Conservation (phyloP, 2,113 vertebrate genomes). For the Rhea pennata region DNA sequence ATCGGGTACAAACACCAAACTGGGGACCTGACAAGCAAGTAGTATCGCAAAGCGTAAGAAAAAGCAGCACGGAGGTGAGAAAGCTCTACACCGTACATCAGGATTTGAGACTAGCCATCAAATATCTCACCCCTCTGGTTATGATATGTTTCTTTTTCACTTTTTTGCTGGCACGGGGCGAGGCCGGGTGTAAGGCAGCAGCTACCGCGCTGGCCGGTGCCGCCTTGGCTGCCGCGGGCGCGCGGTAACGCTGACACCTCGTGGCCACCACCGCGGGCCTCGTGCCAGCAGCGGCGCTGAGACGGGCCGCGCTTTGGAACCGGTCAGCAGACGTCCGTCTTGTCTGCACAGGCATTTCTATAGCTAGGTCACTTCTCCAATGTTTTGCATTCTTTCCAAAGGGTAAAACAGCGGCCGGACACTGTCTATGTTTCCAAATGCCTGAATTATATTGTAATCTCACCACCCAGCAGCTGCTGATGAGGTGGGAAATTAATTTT, state of each 20-base stretch:
- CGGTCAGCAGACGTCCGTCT: accelerated
- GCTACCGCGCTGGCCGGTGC: neutral
- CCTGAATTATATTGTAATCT: accelerated
- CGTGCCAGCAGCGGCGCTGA: no score
- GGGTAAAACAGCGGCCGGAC: neutral
- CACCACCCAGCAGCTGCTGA: accelerated
- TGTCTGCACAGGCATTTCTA: accelerated
- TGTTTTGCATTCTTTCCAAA: accelerated
- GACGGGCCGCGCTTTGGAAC: accelerated
- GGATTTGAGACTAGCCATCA: accelerated
- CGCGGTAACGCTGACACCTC: conserved; percentile 64
- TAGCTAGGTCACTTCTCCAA: neutral
- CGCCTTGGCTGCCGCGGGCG: neutral
- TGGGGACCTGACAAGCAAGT: neutral
- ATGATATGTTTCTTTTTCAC: accelerated
- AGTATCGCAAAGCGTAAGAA: accelerated
- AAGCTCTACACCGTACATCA: accelerated
- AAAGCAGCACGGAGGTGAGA: accelerated
- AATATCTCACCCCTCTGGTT: accelerated
- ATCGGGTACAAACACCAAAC: neutral
- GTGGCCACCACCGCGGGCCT: neutral
- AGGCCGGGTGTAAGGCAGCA: accelerated
- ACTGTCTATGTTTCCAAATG: neutral
- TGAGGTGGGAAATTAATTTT: neutral
- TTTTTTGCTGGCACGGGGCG: accelerated